Evolutionary conservation across 2,113 vertebrate genomes (phyloP).

Genomic region (Leucopternis melanops): DNA sequence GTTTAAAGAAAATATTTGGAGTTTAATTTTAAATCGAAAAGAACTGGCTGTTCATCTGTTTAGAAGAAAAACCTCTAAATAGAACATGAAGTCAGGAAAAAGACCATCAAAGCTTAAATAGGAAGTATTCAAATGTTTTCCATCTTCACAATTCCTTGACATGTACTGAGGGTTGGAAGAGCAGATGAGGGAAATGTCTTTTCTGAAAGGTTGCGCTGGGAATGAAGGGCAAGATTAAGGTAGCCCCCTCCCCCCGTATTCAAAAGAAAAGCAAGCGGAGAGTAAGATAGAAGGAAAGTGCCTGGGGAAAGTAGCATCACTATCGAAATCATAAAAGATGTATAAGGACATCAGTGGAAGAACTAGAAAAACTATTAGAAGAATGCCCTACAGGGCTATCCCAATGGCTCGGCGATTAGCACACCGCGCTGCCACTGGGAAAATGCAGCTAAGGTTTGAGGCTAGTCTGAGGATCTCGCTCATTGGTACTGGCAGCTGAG

Average conservation of each 20-base stretch:
- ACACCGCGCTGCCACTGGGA: not conserved
- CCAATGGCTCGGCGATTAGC: conserved; percentile 25
- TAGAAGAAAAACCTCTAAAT: not conserved
- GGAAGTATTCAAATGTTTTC: not conserved
- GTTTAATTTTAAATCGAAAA: conserved; percentile 43
- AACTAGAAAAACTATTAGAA: conserved; percentile 50
- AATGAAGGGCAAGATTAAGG: conserved; percentile 17
- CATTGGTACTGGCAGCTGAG: conserved; percentile 5
- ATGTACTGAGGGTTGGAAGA: not conserved
- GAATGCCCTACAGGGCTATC: conserved; percentile 34
- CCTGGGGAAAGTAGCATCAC: conserved; percentile 51
- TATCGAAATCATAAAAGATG: conserved; percentile 59
- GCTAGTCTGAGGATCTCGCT: not conserved
- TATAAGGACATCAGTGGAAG: conserved; percentile 59
- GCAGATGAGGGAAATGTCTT: not conserved
- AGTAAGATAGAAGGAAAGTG: conserved; percentile 37
- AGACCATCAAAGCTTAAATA: not conserved
- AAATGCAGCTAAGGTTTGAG: not conserved
- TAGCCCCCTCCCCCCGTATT: not conserved
- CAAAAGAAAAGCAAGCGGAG: conserved; percentile 2
- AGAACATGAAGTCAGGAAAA: not conserved
- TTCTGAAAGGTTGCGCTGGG: not conserved
- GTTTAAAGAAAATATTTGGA: conserved; percentile 42
- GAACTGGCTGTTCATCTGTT: not conserved
- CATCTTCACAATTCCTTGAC: not conserved